Evolutionary conservation across 2,797 vertebrate genomes (phyloP), one percentile per base, ranked within the genome.

Genomic region (Pempheris klunzingeri): DNA sequence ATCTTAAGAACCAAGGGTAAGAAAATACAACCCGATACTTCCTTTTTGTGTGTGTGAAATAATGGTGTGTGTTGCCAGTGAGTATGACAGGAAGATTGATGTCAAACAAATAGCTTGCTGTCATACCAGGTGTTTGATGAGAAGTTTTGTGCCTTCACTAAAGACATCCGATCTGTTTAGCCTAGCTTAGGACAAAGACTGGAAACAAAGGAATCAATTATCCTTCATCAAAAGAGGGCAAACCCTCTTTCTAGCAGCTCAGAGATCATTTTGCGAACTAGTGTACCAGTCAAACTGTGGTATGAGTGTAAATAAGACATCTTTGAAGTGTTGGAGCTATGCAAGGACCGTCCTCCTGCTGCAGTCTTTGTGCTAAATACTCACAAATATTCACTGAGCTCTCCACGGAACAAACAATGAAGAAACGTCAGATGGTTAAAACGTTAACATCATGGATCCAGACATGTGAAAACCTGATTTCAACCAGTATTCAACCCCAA

Each of bases 361-460:
- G 32, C n/a, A 49, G 14, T 18, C 47, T 52, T 41, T 66, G n/a
- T 53, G 63, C 39, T 53, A 53, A 22, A n/a, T n/a, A n/a, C n/a
- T n/a, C n/a, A n/a, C n/a, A n/a, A n/a, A n/a, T n/a, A n/a, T n/a
- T 6, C 14, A 12, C n/a, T 8, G 4, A 64, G 13, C 12, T 52
- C 34, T 39, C 3, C 20, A 38, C 34, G 20, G 7, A 61, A 14
- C 59, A 17, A 5, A 30, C 41, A 44, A 44, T 13, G 8, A 44
- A 24, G n/a, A 38, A 13, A 38, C 7, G n/a, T n/a, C n/a, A n/a
- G n/a, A n/a, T n/a, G n/a, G n/a, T 24, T 38, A 2, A 9, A 15
- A 15, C 30, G 6, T 4, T 22, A 57, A 14, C 38, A 11, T 36
- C 34, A n/a, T 57, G 15, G 5, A 54, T 4, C 52, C 11, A 20